Evolutionary conservation across 2,113 vertebrate species (phyloP).

Genomic region (Thunnus thynnus): DNA sequence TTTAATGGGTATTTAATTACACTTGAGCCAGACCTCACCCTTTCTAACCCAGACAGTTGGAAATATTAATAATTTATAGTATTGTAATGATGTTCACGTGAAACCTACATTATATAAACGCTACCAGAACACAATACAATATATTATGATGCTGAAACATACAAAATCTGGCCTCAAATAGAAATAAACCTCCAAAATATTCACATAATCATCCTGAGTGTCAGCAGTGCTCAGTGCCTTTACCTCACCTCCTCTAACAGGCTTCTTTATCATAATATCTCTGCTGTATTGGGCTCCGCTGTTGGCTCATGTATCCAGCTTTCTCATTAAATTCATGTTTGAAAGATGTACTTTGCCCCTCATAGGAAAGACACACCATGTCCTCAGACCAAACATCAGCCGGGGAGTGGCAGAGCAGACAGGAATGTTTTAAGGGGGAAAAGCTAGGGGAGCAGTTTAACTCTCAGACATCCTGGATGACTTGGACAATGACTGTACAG

Average conservation of each 20-base stretch:
- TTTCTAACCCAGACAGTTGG: neutral
- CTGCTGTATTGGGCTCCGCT: neutral
- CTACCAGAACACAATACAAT: neutral
- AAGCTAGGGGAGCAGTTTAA: slow-evolving; percentile 22
- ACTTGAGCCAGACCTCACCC: neutral
- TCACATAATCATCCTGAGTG: too few species aligned
- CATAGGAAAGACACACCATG: slow-evolving; percentile 16
- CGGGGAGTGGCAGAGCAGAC: slow-evolving; percentile 58
- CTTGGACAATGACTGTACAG: slow-evolving; percentile 17
- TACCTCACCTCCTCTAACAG: neutral
- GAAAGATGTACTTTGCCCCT: neutral
- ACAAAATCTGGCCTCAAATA: neutral
- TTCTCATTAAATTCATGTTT: neutral
- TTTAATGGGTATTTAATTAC: neutral
- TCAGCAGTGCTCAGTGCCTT: neutral
- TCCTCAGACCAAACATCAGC: slow-evolving; percentile 32
- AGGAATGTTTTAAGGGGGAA: slow-evolving; percentile 16
- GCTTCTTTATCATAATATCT: too few species aligned
- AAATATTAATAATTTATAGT: neutral
- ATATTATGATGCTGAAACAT: neutral
- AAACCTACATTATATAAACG: neutral
- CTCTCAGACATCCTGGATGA: slow-evolving; percentile 26
- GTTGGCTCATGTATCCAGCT: neutral
- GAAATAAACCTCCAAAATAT: neutral
- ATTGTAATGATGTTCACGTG: neutral